Base-by-base conservation (phyloP, 1,140 invertebrate species). In the Camponotus vicinus region DNA sequence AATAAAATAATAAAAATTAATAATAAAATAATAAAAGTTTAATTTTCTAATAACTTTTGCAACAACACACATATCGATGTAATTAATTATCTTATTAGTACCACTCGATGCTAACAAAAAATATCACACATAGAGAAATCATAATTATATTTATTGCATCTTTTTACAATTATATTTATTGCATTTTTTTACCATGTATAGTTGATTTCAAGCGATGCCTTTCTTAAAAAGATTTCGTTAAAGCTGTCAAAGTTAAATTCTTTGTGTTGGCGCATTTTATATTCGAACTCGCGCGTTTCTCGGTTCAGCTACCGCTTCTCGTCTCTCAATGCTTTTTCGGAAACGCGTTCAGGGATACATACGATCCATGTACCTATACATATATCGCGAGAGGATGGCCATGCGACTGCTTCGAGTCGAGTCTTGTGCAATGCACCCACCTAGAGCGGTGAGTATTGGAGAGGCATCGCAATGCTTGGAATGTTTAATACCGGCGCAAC, bases 401-500 rank as follows among this genome's bases (percentile, higher is more conserved):
- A n/a, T 69, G 73, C 21, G 40, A 70, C 45, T 84, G 69, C 85
- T 80, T 66, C 32, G 49, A 52, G 73, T 55, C 45, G 64, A 70
- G 78, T 75, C 73, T 80, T 69, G 70, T 76, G 77, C 77, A 70
- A 86, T 61, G 70, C 57, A 67, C 42, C 27, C 78, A 75, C 61
- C 32, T 52, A 61, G 79, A 49, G n/a, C 42, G 82, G 40, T 69
- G 82, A 85, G 77, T 90, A 86, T 91, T 82, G 80, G 85, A 40
- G 67, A 85, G 80, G 90, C 91, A 93, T 91, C 88, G 92, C 90
- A 89, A 94, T 94, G 91, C 91, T 88, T 91, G 93, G 92, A 94
- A 94, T 94, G 93, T 94, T 94, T 94, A 93, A 94, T 94, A 94
- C 93, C 90, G 91, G 88, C 87, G 90, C 88, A 93, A 91, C 90